Percentiles rank a stretch among this genome's conserved stretches.
These are phyloP conservation scores for Unio delphinus DNA, from an alignment of 2,888 invertebrate genomes.

Conservation along the genomic window DNA sequence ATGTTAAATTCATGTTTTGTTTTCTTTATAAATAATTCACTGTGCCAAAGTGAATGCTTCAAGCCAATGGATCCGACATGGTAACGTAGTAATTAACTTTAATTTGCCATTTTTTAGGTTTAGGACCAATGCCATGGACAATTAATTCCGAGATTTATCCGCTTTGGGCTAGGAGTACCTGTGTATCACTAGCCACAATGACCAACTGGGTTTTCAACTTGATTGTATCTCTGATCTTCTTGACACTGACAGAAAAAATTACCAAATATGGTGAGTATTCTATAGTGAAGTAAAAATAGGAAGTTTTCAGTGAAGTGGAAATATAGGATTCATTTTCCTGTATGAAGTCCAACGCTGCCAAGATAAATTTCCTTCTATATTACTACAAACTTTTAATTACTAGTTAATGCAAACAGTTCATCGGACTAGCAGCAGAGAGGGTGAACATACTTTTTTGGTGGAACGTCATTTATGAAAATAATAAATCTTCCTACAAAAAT, in stretches of 20 bases:
- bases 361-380: no score
- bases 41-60: no score
- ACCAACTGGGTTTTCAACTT: constrained; percentile 75
- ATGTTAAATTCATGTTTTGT: neutral
- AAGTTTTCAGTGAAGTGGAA: no score
- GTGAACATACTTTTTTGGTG: no score
- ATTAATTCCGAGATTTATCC: constrained; percentile 76
- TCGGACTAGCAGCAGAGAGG: no score
- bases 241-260: constrained; percentile 71
- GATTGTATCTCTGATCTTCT: constrained; percentile 74
- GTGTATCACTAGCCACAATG: constrained; percentile 72
- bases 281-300: neutral
- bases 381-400: no score
- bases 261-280: constrained; percentile 71
- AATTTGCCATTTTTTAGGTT: constrained; percentile 64
- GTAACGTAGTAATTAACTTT: neutral
- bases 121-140: constrained; percentile 76
- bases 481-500: no score
- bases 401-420: no score
- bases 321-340: no score
- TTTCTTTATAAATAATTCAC: neutral
- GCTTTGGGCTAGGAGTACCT: constrained; percentile 74
- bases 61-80: no score
- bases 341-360: no score
- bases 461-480: no score